Percentiles rank a stretch among this genome's conserved stretches.
Conservation (phyloP, 2,113 vertebrate species). For the Panthera tigris region DNA sequence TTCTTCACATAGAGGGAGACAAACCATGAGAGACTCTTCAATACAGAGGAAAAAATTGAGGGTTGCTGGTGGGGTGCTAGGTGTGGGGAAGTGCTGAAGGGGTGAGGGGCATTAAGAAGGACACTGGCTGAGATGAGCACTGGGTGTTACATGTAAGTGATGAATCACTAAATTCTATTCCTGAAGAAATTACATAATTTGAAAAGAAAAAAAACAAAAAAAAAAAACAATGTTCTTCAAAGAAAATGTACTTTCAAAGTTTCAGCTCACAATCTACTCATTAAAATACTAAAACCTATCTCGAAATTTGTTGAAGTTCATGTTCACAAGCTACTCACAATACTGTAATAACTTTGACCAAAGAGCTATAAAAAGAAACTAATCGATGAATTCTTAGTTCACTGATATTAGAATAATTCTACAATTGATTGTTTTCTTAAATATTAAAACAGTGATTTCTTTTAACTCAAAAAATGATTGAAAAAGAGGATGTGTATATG, state of each 20-base stretch:
- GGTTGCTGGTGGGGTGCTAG: too few species aligned
- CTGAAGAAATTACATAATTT: too few species aligned
- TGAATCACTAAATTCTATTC: too few species aligned
- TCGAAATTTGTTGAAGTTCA: not conserved
- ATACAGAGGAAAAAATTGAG: too few species aligned
- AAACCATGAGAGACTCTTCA: too few species aligned
- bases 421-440: not conserved
- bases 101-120: too few species aligned
- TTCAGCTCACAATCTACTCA: not conserved
- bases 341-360: not conserved
- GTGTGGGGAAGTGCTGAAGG: too few species aligned
- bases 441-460: not conserved
- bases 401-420: not conserved
- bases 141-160: too few species aligned
- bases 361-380: not conserved
- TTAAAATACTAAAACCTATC: not conserved
- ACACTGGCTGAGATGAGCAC: too few species aligned
- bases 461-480: not conserved
- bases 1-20: too few species aligned
- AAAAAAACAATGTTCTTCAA: not conserved
- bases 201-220: too few species aligned
- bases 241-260: not conserved
- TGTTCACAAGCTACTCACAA: not conserved
- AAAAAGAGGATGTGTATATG: not conserved
- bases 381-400: not conserved